These are phyloP conservation scores for Dermolepida albohirtum DNA, from an alignment of 2,888 invertebrate genomes.

Conservation along the genomic window DNA sequence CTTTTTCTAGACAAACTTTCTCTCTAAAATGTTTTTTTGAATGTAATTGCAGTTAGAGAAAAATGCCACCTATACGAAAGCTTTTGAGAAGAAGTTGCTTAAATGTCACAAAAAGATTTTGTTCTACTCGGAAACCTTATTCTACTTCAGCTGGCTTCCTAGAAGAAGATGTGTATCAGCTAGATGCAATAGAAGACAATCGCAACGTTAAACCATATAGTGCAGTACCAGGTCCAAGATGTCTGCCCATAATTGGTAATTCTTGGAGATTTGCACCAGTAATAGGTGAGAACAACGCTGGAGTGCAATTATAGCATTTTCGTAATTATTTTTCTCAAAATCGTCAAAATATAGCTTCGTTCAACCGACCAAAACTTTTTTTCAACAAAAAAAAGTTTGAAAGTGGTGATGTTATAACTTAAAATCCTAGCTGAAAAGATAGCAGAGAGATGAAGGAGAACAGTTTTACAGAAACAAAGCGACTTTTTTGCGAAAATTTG, in stretches of 20 bases:
- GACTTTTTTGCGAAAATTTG: too few relatives aligned
- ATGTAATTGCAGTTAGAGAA: not conserved
- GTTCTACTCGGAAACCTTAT: constrained; percentile 51
- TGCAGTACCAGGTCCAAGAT: constrained; percentile 80
- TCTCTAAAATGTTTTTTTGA: too few relatives aligned
- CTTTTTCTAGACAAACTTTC: too few relatives aligned
- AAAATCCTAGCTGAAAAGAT: too few relatives aligned
- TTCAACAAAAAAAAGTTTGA: too few relatives aligned
- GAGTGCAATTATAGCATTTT: too few relatives aligned
- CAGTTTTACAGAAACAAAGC: too few relatives aligned
- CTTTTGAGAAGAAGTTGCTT: not conserved
- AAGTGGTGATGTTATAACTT: too few relatives aligned
- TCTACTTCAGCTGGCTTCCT: constrained; percentile 58
- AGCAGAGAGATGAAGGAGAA: too few relatives aligned
- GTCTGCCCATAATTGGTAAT: constrained; percentile 80
- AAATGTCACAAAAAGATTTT: not conserved
- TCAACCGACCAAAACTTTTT: too few relatives aligned
- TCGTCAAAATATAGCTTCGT: too few relatives aligned
- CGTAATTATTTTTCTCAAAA: too few relatives aligned
- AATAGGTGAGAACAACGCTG: constrained; percentile 67
- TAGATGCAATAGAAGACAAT: constrained; percentile 13
- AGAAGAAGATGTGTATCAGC: constrained; percentile 48
- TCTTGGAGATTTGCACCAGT: constrained; percentile 83
- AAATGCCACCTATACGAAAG: constrained; percentile 12
- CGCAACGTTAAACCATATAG: constrained; percentile 67